phyloP scores from a whole-genome alignment of 2,888 invertebrate species.

The Rhabditoides inermis region DNA sequence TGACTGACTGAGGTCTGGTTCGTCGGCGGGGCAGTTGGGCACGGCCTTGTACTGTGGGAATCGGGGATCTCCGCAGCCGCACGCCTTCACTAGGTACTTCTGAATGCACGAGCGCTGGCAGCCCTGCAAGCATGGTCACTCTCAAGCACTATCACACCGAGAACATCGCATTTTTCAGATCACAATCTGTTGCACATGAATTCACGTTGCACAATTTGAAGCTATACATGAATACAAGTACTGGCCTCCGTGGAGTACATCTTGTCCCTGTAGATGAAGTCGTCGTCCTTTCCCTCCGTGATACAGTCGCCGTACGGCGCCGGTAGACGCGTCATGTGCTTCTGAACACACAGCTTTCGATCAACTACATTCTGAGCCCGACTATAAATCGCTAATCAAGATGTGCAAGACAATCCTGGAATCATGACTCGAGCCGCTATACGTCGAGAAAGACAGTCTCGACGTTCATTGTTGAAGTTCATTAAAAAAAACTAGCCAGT shows the following conservation, averaged over 20 bases:
- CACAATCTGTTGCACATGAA: too few relatives aligned
- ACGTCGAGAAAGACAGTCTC: too few relatives aligned
- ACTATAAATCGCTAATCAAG: too few relatives aligned
- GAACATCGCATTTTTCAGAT: not conserved
- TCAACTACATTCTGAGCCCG: not conserved
- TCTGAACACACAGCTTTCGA: too few relatives aligned
- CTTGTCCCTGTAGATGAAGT: conserved; percentile 44
- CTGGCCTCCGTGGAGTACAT: conserved; percentile 44
- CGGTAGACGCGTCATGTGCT: conserved; percentile 45
- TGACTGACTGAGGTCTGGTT: conserved; percentile 31
- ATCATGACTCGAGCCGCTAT: too few relatives aligned
- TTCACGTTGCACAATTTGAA: not conserved
- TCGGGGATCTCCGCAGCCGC: conserved; percentile 50
- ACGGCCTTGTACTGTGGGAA: conserved; percentile 35
- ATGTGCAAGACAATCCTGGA: too few relatives aligned
- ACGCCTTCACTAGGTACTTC: conserved; percentile 28
- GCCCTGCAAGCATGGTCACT: conserved; percentile 12
- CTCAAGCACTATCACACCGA: not conserved
- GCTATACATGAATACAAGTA: not conserved
- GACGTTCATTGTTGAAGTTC: not conserved
- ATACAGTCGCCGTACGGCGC: conserved; percentile 50
- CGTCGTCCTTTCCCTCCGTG: conserved; percentile 37
- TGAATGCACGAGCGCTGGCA: conserved; percentile 48
- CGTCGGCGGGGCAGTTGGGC: conserved; percentile 44
- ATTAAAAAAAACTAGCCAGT: conserved; percentile 19